phyloP scores from a whole-genome alignment of 2,888 invertebrate species.

The Rutpela maculata region DNA sequence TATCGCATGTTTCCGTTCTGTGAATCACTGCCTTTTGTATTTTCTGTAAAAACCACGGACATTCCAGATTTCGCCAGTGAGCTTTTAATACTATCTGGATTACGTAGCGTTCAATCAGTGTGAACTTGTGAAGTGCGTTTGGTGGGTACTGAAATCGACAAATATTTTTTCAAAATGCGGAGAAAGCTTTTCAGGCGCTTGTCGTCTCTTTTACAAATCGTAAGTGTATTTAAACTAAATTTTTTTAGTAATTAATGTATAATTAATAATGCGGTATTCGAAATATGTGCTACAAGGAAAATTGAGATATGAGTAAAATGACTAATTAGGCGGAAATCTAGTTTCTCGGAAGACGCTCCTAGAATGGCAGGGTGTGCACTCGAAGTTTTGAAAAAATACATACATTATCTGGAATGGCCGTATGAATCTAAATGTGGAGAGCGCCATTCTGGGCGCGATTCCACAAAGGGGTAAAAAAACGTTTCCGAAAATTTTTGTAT shows the following conservation, averaged over 20 bases:
- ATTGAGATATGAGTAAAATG: too few species aligned
- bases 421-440: too few species aligned
- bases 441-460: too few species aligned
- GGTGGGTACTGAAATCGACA: not conserved
- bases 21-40: conserved; percentile 7
- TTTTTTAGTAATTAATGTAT: not conserved
- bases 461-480: too few species aligned
- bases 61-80: not conserved
- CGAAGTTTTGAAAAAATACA: too few species aligned
- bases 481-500: too few species aligned
- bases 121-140: not conserved
- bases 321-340: too few species aligned
- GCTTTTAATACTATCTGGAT: not conserved
- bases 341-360: too few species aligned
- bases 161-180: conserved; percentile 39
- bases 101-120: not conserved
- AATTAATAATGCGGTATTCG: too few species aligned
- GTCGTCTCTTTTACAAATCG: conserved; percentile 43
- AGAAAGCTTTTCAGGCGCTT: conserved; percentile 51
- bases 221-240: conserved; percentile 23
- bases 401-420: too few species aligned
- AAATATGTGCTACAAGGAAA: too few species aligned
- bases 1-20: conserved; percentile 9
- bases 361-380: too few species aligned
- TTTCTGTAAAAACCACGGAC: conserved; percentile 23